Evolutionary conservation across 1,140 invertebrate genomes (phyloP).

Genomic region (Propsilocerus akamusi): DNA sequence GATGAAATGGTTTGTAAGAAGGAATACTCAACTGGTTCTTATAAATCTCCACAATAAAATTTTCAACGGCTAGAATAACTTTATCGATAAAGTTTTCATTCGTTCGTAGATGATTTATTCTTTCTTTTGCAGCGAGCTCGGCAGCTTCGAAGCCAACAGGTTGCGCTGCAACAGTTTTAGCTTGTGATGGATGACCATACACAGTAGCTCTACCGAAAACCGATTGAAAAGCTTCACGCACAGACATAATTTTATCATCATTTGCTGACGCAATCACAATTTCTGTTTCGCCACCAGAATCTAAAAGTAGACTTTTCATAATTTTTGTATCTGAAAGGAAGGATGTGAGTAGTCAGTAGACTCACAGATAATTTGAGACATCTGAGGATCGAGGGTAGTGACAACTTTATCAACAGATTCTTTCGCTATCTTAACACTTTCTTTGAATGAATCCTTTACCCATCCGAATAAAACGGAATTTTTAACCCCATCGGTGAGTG

Average conservation of each 20-base stretch:
- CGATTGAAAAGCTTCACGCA: conserved; percentile 66
- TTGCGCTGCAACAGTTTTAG: conserved; percentile 38
- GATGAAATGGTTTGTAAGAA: conserved; percentile 12
- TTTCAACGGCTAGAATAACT: conserved; percentile 55
- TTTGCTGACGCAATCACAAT: conserved; percentile 59
- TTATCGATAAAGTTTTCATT: conserved; percentile 31
- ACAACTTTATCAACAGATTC: conserved; percentile 71
- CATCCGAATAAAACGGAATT: neutral
- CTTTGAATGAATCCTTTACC: conserved; percentile 23
- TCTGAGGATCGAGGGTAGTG: conserved; percentile 75
- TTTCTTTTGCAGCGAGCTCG: conserved; percentile 45
- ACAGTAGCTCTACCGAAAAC: conserved; percentile 68
- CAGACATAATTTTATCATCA: conserved; percentile 52
- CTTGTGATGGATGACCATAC: conserved; percentile 6
- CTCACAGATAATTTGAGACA: conserved; percentile 74
- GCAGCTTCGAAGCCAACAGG: conserved; percentile 61
- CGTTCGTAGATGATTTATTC: conserved; percentile 36
- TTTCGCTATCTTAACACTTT: conserved; percentile 62
- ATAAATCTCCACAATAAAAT: conserved; percentile 52
- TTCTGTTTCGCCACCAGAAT: conserved; percentile 58
- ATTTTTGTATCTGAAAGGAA: neutral
- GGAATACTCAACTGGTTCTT: neutral
- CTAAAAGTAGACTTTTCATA: conserved; percentile 27
- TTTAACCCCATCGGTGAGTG: neutral
- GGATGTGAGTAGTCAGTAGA: conserved; percentile 6